Evolutionary conservation across 2,797 vertebrate species (phyloP), one percentile per base, ranked within the genome.

Genomic region (Liparis tanakae): DNA sequence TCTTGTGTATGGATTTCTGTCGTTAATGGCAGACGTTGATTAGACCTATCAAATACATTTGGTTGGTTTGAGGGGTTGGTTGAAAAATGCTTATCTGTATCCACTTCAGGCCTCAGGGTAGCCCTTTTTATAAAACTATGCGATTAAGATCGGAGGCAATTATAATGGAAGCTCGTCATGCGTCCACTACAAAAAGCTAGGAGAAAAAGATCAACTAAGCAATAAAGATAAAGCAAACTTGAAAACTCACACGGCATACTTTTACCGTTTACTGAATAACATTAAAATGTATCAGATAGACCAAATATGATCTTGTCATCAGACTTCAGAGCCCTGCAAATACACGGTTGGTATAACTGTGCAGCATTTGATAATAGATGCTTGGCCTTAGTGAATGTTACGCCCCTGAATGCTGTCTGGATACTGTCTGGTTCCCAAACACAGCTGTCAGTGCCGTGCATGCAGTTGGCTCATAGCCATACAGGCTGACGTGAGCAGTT

Each of bases 401-500:
- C 55, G 58, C 30, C 50, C 22, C 20, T 58, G 48, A 53, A 51
- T 48, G 15, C 62, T 69, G 82, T 85, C 86, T 91, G 85, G 77
- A 79, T 74, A 39, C 80, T 65, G 84, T 88, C 82, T 88, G 85
- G 72, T 86, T 83, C 77, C 58, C 70, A 82, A 80, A 84, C 76
- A 83, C 85, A 86, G 85, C 85, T 87, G 84, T 84, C 81, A 76
- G 74, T 10, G 48, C 36, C 30, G 54, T 72, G 77, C 60, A 48
- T 70, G 63, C 44, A 70, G 44, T 72, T 84, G 86, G 87, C 84
- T 64, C 41, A 30, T 3, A 66, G 71, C 73, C 88, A 79, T 5
- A 5, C 69, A 62, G 66, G 41, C 61, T 79, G 85, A 86, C 83
- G 86, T 90, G 91, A 83, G 74, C 83, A 77, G 85, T 89, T 87